Evolutionary conservation across 2,797 vertebrate species (phyloP).

Genomic region (Falco novaeseelandiae): DNA sequence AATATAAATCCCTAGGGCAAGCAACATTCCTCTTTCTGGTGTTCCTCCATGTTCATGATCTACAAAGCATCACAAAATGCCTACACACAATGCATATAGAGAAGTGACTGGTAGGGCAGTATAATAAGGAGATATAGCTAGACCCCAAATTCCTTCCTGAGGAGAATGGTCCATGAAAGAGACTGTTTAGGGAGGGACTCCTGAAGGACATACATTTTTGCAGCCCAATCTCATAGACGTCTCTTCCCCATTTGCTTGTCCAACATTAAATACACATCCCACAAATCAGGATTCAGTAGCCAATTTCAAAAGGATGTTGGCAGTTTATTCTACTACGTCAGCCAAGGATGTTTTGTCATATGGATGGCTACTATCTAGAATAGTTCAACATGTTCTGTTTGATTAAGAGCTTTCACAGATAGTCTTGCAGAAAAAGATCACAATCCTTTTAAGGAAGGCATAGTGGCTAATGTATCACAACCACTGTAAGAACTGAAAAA

Average conservation of each 20-base stretch:
- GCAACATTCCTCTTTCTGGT: neutral
- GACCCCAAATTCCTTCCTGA: neutral
- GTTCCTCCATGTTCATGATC: neutral
- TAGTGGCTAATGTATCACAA: neutral
- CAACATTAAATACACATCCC: neutral
- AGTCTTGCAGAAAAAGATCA: neutral
- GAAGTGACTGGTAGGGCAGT: neutral
- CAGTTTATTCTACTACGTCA: neutral
- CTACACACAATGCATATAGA: neutral
- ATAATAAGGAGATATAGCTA: neutral
- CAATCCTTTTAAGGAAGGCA: neutral
- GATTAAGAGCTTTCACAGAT: neutral
- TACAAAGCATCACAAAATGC: neutral
- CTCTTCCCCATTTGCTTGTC: neutral
- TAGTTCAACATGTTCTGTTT: neutral
- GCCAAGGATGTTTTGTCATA: neutral
- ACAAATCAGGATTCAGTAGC: neutral
- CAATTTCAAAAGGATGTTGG: fast-evolving
- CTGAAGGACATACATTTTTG: neutral
- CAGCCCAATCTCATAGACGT: neutral
- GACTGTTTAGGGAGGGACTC: neutral
- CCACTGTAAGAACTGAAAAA: neutral
- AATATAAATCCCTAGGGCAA: neutral
- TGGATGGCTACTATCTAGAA: neutral
- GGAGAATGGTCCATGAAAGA: neutral